phyloP scores from a whole-genome alignment of 2,113 vertebrate genomes.

The Ovis canadensis region DNA sequence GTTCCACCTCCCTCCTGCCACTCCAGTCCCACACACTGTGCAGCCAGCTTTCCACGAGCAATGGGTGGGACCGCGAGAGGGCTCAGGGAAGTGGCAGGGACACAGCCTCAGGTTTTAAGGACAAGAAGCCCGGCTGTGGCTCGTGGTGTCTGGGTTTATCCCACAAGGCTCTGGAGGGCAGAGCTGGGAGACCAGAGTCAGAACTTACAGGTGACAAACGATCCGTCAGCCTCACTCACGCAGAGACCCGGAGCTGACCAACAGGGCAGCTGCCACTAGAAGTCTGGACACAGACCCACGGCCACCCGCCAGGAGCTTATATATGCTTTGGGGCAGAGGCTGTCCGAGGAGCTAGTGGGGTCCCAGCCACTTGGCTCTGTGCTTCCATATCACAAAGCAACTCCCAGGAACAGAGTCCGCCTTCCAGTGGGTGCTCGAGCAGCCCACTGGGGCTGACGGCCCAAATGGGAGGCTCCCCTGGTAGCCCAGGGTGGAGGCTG shows the following conservation, averaged over 20 bases:
- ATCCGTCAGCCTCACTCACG: background rate
- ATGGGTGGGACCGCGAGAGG: background rate
- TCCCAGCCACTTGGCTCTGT: background rate
- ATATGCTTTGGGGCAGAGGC: background rate
- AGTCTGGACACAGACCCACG: background rate
- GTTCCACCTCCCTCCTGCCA: background rate
- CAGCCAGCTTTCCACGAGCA: background rate
- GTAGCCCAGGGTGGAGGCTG: background rate
- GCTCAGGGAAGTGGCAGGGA: background rate
- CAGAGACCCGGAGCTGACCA: background rate
- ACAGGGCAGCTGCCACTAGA: background rate
- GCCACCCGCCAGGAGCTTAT: background rate
- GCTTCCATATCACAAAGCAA: background rate
- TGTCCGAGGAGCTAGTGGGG: background rate
- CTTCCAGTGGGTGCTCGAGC: background rate
- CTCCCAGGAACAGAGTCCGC: background rate
- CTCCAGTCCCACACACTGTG: background rate
- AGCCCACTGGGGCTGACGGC: background rate
- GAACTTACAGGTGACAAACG: background rate
- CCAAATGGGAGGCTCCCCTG: background rate
- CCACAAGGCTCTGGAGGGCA: background rate
- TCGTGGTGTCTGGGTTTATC: background rate
- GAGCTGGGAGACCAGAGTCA: background rate
- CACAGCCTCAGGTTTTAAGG: background rate
- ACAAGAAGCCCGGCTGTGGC: fast-evolving